These are phyloP conservation scores for Nasonia giraulti DNA, from an alignment of 1,140 invertebrate genomes.

Conservation along the genomic window DNA sequence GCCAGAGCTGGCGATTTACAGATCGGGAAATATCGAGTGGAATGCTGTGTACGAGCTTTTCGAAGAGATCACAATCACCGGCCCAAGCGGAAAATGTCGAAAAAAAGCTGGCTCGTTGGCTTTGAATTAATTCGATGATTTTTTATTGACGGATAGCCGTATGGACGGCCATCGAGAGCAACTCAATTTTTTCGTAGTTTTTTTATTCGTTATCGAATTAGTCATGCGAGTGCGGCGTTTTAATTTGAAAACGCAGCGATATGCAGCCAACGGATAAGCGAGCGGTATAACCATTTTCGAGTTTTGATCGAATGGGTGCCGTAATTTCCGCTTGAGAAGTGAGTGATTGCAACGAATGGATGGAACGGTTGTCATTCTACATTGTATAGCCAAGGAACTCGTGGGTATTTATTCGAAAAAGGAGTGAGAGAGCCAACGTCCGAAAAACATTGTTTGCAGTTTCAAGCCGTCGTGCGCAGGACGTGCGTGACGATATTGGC, in stretches of 20 bases:
- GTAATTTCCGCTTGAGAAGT: no score
- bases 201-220: neutral
- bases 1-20: neutral
- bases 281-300: no score
- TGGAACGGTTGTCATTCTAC: no score
- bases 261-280: no score
- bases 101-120: neutral
- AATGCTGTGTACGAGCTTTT: neutral
- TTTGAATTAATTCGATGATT: neutral
- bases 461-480: neutral
- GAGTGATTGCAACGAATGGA: no score
- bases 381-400: neutral
- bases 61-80: neutral
- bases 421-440: constrained; percentile 61
- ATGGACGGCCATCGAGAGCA: neutral
- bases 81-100: neutral
- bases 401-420: neutral
- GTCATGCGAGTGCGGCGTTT: no score
- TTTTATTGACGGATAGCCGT: neutral
- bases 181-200: neutral
- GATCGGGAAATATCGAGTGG: neutral
- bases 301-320: no score
- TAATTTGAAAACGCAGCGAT: no score
- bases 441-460: constrained; percentile 66
- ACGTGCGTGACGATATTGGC: neutral